phyloP scores from a whole-genome alignment of 2,113 vertebrate species.

The Apus apus region DNA sequence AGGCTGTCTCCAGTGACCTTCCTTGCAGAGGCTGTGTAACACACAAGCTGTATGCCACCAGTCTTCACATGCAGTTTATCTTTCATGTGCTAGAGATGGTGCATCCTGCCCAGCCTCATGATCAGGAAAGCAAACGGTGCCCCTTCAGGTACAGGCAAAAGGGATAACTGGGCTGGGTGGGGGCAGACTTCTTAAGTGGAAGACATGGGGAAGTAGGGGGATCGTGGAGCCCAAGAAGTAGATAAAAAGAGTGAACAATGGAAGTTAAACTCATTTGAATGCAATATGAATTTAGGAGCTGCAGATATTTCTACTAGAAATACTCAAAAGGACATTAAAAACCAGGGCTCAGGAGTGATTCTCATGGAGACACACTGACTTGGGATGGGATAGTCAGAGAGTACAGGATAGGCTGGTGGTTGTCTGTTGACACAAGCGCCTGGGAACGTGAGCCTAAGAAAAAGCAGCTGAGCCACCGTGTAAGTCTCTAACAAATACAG shows the following conservation, averaged over 20 bases:
- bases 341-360: not conserved
- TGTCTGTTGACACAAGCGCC: not conserved
- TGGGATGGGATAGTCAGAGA: not conserved
- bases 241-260: not conserved
- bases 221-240: not conserved
- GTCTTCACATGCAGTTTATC: not conserved
- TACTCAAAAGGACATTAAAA: not conserved
- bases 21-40: not conserved
- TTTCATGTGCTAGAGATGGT: not conserved
- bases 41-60: fast-evolving
- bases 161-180: not conserved
- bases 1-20: not conserved
- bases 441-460: not conserved
- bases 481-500: not conserved
- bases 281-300: not conserved
- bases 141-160: not conserved
- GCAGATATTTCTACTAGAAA: not conserved
- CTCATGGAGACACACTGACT: not conserved
- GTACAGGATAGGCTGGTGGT: not conserved
- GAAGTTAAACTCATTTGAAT: not conserved
- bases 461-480: not conserved
- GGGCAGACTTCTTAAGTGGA: not conserved
- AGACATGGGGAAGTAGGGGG: not conserved
- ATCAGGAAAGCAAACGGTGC: too few species aligned
- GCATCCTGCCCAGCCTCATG: not conserved